Base-by-base conservation (phyloP, 2,888 invertebrate species). In the Eristalis arbustorum region DNA sequence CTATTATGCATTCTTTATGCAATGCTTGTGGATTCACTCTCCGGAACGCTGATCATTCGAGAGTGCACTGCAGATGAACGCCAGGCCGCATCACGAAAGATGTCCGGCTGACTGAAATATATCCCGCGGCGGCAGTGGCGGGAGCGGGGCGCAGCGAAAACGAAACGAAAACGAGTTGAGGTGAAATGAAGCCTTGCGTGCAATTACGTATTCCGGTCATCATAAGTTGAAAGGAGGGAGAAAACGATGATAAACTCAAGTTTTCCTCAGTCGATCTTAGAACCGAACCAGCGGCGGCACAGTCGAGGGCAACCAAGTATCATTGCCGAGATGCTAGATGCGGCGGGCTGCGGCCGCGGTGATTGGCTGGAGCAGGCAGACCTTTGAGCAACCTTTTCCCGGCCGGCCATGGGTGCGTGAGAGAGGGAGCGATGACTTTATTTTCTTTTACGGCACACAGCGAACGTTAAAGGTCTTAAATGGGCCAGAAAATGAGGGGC, bases 131-230 rank as follows among this genome's bases (percentile, higher is more conserved):
- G 31, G 31, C 10, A 8, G 31, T 25, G 49, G 42, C 23, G 31
- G 72, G 40, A 56, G 25, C 49, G n/a, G 37, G 23, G 56, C 22
- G 56, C 22, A 40, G 80, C 67, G 37, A 81, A 81, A 84, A 84
- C 72, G 81, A 84, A 72, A 84, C 76, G 72, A 84, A 80, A 23
- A 22, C 57, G 28, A 84, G 69, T 56, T 75, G 71, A 42, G 5
- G 14, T n/a, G 42, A 42, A 75, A 84, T 84, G 75, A 76, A 84
- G 80, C 72, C 80, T 84, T 76, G 75, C 84, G 68, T 84, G 84
- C 84, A 84, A 84, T 84, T 80, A 84, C 80, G 72, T 84, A 84
- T 84, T 84, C 84, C 84, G 84, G 84, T 84, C 84, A 84, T 76
- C 84, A 80, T 76, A 80, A 84, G 76, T 75, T 72, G 84, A 18